Evolutionary conservation across 2,113 vertebrate species (phyloP).

Genomic region (Catagonus wagneri): DNA sequence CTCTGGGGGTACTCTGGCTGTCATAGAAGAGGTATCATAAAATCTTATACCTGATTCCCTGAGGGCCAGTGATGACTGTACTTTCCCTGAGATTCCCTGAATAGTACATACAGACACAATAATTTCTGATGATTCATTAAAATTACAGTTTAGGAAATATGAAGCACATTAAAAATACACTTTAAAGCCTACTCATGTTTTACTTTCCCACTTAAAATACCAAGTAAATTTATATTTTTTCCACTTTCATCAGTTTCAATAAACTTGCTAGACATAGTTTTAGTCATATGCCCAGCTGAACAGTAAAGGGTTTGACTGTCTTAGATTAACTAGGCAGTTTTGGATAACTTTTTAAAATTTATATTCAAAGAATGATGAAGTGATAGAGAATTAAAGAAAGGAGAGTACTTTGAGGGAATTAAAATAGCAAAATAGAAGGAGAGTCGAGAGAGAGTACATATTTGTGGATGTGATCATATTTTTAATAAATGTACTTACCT

Average conservation of each 20-base stretch:
- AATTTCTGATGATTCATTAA: slow-evolving; percentile 81
- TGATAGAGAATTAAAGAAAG: background rate
- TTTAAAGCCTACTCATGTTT: slow-evolving; percentile 76
- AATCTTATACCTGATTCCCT: slow-evolving; percentile 50
- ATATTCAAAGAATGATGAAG: background rate
- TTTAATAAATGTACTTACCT: background rate
- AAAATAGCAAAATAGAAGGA: background rate
- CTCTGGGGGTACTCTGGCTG: accelerated
- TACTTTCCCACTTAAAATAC: slow-evolving; percentile 78
- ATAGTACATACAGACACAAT: slow-evolving; percentile 68
- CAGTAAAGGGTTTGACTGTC: slow-evolving; percentile 35
- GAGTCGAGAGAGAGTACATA: background rate
- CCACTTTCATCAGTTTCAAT: slow-evolving; percentile 64
- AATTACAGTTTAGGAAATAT: slow-evolving; percentile 74
- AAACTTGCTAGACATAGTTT: slow-evolving; percentile 56
- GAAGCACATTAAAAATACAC: slow-evolving; percentile 72
- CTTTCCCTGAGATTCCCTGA: slow-evolving; percentile 62
- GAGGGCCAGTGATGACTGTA: slow-evolving; percentile 56
- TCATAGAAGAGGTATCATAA: background rate
- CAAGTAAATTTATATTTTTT: slow-evolving; percentile 73
- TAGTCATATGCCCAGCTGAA: slow-evolving; percentile 64
- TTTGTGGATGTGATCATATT: background rate
- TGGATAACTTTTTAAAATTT: background rate
- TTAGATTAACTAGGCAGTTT: background rate
- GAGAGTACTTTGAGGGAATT: background rate